Evolutionary conservation across 2,113 vertebrate genomes (phyloP).

Genomic region (Daphoenositta chrysoptera): DNA sequence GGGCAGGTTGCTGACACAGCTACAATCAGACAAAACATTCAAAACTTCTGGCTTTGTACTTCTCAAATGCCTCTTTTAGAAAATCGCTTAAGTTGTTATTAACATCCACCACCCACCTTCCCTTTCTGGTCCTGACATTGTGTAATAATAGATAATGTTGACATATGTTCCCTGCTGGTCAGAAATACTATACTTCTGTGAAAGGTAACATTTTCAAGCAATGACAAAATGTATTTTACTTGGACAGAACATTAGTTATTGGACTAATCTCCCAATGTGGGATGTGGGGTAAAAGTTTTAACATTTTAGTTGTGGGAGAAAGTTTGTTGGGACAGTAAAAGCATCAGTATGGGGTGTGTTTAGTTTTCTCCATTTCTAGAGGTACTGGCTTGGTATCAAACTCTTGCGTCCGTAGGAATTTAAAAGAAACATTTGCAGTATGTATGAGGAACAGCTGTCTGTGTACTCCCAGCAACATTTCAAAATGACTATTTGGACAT

Average conservation of each 20-base stretch:
- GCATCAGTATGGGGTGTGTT: conserved; percentile 78
- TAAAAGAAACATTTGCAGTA: conserved; percentile 80
- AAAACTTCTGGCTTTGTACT: conserved; percentile 85
- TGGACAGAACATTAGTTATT: conserved; percentile 84
- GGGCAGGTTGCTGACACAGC: conserved; percentile 87
- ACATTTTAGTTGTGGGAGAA: conserved; percentile 80
- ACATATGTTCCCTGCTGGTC: conserved; percentile 90
- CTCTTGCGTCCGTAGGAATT: conserved; percentile 76
- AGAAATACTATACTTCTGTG: conserved; percentile 90
- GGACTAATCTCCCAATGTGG: conserved; percentile 86
- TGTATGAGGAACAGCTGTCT: conserved; percentile 83
- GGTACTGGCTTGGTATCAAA: conserved; percentile 77
- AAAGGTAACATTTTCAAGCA: conserved; percentile 95
- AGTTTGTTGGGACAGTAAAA: conserved; percentile 81
- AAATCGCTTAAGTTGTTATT: conserved; percentile 83
- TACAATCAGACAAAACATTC: conserved; percentile 82
- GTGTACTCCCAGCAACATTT: conserved; percentile 68
- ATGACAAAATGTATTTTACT: conserved; percentile 98
- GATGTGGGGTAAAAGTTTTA: conserved; percentile 85
- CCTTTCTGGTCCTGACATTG: conserved; percentile 85
- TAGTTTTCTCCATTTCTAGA: conserved; percentile 78
- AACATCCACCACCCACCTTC: conserved; percentile 87
- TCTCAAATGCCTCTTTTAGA: conserved; percentile 83
- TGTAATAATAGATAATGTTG: conserved; percentile 93
- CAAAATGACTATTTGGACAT: conserved; percentile 73